Base-by-base conservation (phyloP, 2,797 vertebrate genomes). In the Enteromius trimaculatus region DNA sequence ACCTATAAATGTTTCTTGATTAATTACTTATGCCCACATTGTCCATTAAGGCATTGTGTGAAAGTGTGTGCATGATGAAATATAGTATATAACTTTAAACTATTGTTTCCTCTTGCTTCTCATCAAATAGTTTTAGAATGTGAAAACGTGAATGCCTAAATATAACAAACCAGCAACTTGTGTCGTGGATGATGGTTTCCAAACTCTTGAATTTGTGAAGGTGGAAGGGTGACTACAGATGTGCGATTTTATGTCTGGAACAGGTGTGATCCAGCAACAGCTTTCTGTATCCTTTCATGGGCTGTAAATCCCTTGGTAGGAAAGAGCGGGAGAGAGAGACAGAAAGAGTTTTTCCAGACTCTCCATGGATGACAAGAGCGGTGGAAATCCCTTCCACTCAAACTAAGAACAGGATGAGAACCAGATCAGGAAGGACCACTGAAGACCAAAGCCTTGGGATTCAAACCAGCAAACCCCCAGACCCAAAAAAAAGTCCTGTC, bases 391-490 rank as follows among this genome's bases (percentile, higher is more conserved):
- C 77, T 60, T 82, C 70, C 76, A 44, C 84, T 85, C 76, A 82
- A 77, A 65, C 58, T 85, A 82, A 85, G 84, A 85, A 60, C 66
- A 31, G 90, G 91, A 93, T 93, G 91, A 94, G 90, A 86, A 82
- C 88, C 86, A 91, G 91, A 92, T 90, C 90, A 91, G 89, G 87
- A 89, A 88, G 68, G 84, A 89, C 82, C 86, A 85, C 83, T 88
- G 85, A 83, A 88, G 88, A 86, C 91, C 89, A 91, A 93, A 92
- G 90, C 92, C 34, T 64, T 71, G 83, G 88, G 91, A 91, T 92
- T 93, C 91, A 89, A 91, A 90, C 90, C 90, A 89, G 86, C 51
- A 71, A 68, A 58, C 83, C 39, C 82, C 81, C 87, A 88, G 72
- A 74, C 29, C 62, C 47, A n/a, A 23, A 84, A 88, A 88, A 86